Percentiles rank a stretch among this genome's conserved stretches.
phyloP scores from a whole-genome alignment of 2,113 vertebrate genomes.

The Oncorhynchus masou region DNA sequence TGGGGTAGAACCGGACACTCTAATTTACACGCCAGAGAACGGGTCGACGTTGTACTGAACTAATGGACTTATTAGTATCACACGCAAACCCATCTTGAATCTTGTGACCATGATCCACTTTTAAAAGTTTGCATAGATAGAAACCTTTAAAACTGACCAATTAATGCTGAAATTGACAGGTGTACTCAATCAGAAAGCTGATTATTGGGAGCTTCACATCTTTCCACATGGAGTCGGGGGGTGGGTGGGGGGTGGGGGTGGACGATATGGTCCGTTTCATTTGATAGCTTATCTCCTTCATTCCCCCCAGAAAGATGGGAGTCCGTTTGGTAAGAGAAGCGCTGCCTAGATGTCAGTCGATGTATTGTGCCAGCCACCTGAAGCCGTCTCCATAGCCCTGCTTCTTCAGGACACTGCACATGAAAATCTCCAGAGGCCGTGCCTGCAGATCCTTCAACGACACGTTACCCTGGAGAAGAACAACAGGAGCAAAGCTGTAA shows the following conservation, averaged over 20 bases:
- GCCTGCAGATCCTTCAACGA: constrained; percentile 89
- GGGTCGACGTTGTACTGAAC: neutral
- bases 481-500: constrained; percentile 5
- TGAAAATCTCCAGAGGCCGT: constrained; percentile 96
- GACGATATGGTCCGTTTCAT: neutral
- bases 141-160: constrained; percentile 41
- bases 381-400: constrained; percentile 97
- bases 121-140: constrained; percentile 61
- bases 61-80: constrained; percentile 7
- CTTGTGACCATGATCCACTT: constrained; percentile 29
- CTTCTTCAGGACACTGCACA: constrained; percentile 96
- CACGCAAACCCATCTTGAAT: constrained; percentile 25
- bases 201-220: constrained; percentile 1
- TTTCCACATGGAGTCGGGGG: neutral
- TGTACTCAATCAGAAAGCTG: constrained; percentile 4
- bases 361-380: constrained; percentile 96
- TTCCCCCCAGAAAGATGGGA: neutral
- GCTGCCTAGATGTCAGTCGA: constrained; percentile 79
- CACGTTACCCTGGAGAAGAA: constrained; percentile 80
- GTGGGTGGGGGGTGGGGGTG: too few species aligned
- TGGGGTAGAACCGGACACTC: constrained; percentile 5
- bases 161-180: constrained; percentile 6
- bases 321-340: neutral
- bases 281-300: neutral
- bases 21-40: neutral